A percentile compares a stretch with the other conserved stretches of the same genome.
These are phyloP conservation scores for Cheilosia soror DNA, from an alignment of 2,888 invertebrate species.

Conservation along the genomic window DNA sequence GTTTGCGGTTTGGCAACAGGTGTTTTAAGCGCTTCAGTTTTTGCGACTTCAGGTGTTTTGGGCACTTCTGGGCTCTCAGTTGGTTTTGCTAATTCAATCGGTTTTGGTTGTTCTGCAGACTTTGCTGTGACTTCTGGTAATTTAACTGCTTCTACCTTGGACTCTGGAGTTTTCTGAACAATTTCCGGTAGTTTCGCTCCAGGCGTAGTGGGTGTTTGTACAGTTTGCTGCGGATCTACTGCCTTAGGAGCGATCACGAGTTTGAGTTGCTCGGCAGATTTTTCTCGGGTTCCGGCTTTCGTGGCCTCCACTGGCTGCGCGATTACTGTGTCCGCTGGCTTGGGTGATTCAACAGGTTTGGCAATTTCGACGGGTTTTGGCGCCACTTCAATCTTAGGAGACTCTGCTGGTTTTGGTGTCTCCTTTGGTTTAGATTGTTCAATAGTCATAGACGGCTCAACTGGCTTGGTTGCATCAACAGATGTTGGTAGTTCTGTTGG, in stretches of 20 bases:
- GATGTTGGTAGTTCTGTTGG: no score
- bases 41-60: constrained; percentile 83
- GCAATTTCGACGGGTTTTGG: constrained; percentile 86
- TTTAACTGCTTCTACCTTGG: constrained; percentile 85
- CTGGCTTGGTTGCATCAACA: no score
- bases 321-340: constrained; percentile 79
- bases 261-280: constrained; percentile 78
- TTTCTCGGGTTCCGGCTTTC: background rate
- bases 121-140: constrained; percentile 88
- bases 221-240: constrained; percentile 88
- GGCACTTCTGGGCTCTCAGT: background rate
- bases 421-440: background rate
- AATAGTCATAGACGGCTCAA: no score
- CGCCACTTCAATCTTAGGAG: constrained; percentile 84
- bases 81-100: background rate
- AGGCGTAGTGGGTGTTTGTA: constrained; percentile 24
- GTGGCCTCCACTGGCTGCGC: background rate
- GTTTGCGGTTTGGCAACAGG: constrained; percentile 31
- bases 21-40: constrained; percentile 93
- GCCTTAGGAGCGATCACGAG: constrained; percentile 87
- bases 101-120: constrained; percentile 85
- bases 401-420: constrained; percentile 30
- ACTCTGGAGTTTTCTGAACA: background rate
- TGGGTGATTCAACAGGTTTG: constrained; percentile 41
- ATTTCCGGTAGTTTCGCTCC: background rate